Conservation (phyloP, 2,888 invertebrate genomes). For the Drosophila mimetica region DNA sequence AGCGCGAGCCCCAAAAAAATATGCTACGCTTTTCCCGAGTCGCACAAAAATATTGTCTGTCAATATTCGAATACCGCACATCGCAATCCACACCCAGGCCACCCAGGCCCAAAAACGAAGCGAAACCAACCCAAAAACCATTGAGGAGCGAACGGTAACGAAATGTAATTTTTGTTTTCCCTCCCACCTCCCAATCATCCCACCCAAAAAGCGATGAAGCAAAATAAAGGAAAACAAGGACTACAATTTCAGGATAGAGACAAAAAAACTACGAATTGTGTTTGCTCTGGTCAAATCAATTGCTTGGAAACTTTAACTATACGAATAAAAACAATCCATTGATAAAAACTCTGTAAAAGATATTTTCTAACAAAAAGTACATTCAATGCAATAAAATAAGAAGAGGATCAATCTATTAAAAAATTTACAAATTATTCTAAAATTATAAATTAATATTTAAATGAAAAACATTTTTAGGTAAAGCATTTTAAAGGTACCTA, state of each 20-base stretch:
- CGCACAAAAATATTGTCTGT: conserved; percentile 74
- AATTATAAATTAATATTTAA: too few relatives aligned
- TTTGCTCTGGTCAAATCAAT: conserved; percentile 29
- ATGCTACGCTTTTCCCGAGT: conserved; percentile 63
- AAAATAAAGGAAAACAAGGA: conserved; percentile 24
- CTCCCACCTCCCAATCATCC: conserved; percentile 13
- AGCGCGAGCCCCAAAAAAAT: conserved; percentile 54
- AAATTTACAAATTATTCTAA: too few relatives aligned
- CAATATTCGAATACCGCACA: conserved; percentile 49
- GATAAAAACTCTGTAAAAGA: neutral
- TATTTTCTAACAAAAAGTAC: neutral
- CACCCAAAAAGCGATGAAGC: conserved; percentile 7
- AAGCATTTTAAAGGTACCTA: too few relatives aligned
- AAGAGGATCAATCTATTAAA: too few relatives aligned
- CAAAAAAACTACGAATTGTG: conserved; percentile 19
- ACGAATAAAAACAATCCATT: neutral
- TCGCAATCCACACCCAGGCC: conserved; percentile 46
- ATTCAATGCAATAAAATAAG: neutral
- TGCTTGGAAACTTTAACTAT: neutral
- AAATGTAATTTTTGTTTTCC: conserved; percentile 70
- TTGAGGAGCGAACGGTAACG: conserved; percentile 39
- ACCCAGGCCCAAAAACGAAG: conserved; percentile 20
- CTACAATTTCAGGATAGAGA: neutral
- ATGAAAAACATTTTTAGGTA: too few relatives aligned
- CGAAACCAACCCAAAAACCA: conserved; percentile 26